Evolutionary conservation across 1,140 invertebrate genomes (phyloP).

Genomic region (Aleiodes sp.): DNA sequence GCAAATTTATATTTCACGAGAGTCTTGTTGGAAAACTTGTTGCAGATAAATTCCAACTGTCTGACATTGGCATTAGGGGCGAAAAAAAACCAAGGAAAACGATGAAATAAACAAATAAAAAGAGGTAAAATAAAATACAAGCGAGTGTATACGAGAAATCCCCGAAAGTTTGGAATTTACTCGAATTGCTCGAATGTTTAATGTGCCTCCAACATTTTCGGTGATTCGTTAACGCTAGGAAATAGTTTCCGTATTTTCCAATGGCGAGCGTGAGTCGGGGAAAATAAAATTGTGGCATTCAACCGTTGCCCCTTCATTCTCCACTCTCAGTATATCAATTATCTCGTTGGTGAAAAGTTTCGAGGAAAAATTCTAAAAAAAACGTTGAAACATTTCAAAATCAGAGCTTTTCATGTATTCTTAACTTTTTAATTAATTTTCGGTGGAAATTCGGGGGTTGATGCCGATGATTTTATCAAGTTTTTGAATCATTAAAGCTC

Average conservation of each 20-base stretch:
- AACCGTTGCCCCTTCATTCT: background rate
- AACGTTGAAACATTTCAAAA: background rate
- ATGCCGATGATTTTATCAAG: too few species aligned
- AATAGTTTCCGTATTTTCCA: slow-evolving; percentile 5
- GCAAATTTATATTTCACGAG: background rate
- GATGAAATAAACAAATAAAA: slow-evolving; percentile 2
- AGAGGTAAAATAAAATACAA: slow-evolving; percentile 2
- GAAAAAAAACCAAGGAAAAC: background rate
- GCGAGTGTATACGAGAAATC: background rate
- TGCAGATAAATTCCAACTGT: slow-evolving; percentile 5
- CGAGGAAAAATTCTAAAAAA: background rate
- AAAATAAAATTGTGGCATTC: slow-evolving; percentile 12
- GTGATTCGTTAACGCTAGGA: background rate
- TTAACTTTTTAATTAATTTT: slow-evolving; percentile 6
- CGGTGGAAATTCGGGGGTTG: too few species aligned
- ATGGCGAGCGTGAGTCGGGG: background rate
- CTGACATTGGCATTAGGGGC: background rate
- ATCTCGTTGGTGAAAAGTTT: slow-evolving; percentile 13
- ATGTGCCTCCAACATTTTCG: background rate
- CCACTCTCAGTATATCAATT: slow-evolving; percentile 2
- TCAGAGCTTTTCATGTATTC: too few species aligned
- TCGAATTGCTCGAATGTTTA: slow-evolving; percentile 11
- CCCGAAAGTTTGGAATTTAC: slow-evolving; percentile 9
- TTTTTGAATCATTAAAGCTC: too few species aligned
- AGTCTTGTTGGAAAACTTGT: slow-evolving; percentile 13